phyloP scores from a whole-genome alignment of 2,113 vertebrate genomes.

The Coptodon bakossiorum region DNA sequence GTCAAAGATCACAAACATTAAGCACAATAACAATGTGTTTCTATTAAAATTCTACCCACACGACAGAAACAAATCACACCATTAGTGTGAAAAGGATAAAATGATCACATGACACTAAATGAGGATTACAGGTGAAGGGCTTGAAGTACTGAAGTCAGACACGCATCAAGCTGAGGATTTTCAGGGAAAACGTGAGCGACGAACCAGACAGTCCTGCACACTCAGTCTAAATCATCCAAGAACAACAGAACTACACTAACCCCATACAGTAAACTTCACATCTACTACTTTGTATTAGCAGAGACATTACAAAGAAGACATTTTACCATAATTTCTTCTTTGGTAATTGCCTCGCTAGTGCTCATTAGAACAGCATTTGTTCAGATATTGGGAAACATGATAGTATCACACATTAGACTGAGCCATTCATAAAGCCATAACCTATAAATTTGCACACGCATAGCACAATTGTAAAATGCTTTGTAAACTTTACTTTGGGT shows the following conservation, averaged over 20 bases:
- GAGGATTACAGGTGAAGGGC: neutral
- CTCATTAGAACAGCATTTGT: neutral
- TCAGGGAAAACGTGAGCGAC: neutral
- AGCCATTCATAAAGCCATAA: neutral
- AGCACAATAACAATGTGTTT: neutral
- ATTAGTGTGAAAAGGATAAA: neutral
- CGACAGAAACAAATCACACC: neutral
- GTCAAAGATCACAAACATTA: neutral
- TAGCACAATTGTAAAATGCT: neutral
- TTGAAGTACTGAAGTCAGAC: neutral
- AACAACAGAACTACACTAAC: neutral
- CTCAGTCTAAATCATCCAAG: neutral
- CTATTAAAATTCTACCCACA: neutral
- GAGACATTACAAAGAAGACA: neutral
- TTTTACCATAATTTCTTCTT: neutral
- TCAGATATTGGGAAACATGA: neutral
- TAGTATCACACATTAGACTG: neutral
- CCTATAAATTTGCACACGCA: neutral
- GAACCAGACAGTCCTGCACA: neutral
- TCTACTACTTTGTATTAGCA: neutral
- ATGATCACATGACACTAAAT: neutral
- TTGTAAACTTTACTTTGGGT: neutral
- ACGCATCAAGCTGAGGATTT: neutral
- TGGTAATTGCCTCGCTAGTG: neutral
- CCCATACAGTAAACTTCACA: neutral